phyloP scores from a whole-genome alignment of 2,797 vertebrate genomes.

The Coendou prehensilis region DNA sequence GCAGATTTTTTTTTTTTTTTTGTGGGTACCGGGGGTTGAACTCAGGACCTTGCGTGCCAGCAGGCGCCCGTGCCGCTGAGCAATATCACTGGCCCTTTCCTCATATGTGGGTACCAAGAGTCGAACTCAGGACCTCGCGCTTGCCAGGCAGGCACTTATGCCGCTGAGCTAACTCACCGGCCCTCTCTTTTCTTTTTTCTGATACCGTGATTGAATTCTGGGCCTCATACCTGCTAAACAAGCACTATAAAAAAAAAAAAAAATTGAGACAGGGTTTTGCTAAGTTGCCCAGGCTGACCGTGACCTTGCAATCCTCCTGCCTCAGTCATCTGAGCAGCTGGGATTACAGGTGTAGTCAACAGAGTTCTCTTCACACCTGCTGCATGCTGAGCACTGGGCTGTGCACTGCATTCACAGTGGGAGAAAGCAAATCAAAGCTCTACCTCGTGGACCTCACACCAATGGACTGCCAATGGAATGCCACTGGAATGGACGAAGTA shows the following conservation, averaged over 20 bases:
- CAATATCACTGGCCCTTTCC: no score
- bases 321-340: background rate
- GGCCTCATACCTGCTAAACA: background rate
- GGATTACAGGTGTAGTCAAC: background rate
- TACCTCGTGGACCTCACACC: background rate
- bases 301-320: background rate
- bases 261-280: background rate
- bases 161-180: no score
- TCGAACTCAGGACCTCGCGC: no score
- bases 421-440: background rate
- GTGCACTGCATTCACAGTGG: background rate
- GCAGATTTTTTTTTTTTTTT: background rate
- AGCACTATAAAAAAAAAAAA: background rate
- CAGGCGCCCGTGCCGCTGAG: no score
- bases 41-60: background rate
- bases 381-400: background rate
- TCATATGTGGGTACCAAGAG: no score
- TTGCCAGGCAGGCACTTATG: no score
- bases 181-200: no score
- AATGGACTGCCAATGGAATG: rapidly evolving
- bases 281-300: background rate
- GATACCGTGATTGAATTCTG: no score
- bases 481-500: background rate
- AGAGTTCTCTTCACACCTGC: background rate
- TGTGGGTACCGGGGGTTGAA: background rate